Conservation (phyloP, 2,888 invertebrate genomes). For the Strigamia maritima region DNA sequence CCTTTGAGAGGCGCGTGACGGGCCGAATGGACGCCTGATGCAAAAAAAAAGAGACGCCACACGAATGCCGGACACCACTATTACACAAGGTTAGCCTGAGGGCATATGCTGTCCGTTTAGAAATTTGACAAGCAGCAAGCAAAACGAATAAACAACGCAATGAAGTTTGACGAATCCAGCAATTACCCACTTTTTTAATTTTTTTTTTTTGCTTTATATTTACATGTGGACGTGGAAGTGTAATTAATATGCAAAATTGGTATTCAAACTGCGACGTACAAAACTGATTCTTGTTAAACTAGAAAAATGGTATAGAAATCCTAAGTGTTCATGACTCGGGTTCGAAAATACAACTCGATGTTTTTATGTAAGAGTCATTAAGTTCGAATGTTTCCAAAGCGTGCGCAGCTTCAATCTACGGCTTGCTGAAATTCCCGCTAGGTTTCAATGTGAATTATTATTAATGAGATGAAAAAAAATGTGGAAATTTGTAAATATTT, state of each 20-base stretch:
- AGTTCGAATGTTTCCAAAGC: background rate
- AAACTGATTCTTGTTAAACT: background rate
- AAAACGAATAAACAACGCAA: background rate
- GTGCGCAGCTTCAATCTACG: background rate
- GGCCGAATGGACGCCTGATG: constrained; percentile 12
- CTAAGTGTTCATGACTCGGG: background rate
- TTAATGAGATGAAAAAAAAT: background rate
- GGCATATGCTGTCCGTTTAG: background rate
- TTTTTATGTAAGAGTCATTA: background rate
- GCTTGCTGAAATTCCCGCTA: background rate
- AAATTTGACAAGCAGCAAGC: background rate
- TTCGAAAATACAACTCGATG: background rate
- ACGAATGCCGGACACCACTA: constrained; percentile 11
- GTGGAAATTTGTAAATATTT: background rate
- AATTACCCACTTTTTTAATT: no score
- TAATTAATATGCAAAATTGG: no score
- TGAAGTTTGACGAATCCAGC: background rate
- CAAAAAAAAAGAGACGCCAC: constrained; percentile 16
- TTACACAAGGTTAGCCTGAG: background rate
- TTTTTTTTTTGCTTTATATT: background rate
- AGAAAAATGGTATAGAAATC: background rate
- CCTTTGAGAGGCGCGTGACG: constrained; percentile 23
- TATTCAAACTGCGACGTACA: no score
- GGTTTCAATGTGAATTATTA: background rate
- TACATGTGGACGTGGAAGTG: background rate